Evolutionary conservation across 2,797 vertebrate species (phyloP), one percentile per base, ranked within the genome.

Genomic region (Amazonetta brasiliensis): DNA sequence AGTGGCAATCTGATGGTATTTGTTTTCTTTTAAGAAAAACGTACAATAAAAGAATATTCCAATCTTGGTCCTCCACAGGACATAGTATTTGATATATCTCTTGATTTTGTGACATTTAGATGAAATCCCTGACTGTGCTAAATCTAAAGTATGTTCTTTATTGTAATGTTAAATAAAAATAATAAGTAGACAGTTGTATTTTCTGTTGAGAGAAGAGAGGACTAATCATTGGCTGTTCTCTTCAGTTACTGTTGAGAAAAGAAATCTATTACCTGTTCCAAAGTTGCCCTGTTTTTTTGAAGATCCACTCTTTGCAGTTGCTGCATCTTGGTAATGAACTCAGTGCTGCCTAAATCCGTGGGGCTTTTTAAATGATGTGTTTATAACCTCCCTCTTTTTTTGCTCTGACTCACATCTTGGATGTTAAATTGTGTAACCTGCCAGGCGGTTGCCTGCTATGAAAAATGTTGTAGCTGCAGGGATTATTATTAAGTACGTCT

Each of bases 361-460:
- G 66, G 73, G 31, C 58, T 55, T 90, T 94, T 75, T 3, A 77
- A 72, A 58, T 87, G 54, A 71, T 60, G n/a, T 86, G 79, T 85
- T 92, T 80, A 26, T 31, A 72, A 64, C 72, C 52, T 87, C 31
- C 28, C 12, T 80, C 17, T 60, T 76, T 91, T 81, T 91, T 85
- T 22, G 19, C 85, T 94, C 73, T 90, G 85, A 97, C 89, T 95
- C 91, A 95, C 82, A 35, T 94, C 67, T 95, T 66, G 85, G 87
- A 75, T 95, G 93, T 60, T 88, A 63, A 90, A 77, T 94, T 91
- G 90, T 83, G 26, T 94, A 92, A 94, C 90, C 87, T 95, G 79
- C 69, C 85, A 92, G 69, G 73, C 33, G n/a, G 9, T 86, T 95
- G 79, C 60, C 62, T 81, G 69, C 69, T 88, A 68, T n/a, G 58